Evolutionary conservation across 2,888 invertebrate genomes (phyloP).

Genomic region (Acronicta leporina): DNA sequence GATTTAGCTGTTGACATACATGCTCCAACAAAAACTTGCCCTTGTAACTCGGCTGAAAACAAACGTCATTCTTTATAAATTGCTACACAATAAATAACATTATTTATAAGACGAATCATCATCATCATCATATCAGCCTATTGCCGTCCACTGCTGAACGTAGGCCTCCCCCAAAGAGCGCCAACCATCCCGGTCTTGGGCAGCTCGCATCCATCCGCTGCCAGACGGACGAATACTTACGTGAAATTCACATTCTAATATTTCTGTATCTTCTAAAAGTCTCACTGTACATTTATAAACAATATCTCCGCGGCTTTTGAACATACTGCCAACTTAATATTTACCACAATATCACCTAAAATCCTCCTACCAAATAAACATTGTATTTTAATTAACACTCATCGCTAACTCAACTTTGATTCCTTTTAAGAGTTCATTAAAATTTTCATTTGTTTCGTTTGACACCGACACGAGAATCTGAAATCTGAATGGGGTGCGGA

Average conservation of each 20-base stretch:
- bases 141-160: too few species aligned
- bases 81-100: not conserved
- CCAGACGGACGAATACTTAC: conserved; percentile 80
- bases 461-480: conserved; percentile 53
- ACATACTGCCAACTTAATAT: conserved; percentile 78
- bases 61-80: conserved; percentile 19
- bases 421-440: conserved; percentile 51
- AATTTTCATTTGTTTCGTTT: conserved; percentile 69
- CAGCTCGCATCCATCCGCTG: too few species aligned
- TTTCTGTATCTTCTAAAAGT: conserved; percentile 96
- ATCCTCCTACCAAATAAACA: conserved; percentile 51
- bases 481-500: conserved; percentile 51
- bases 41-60: conserved; percentile 94
- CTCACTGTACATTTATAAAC: conserved; percentile 96
- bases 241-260: conserved; percentile 97
- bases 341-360: conserved; percentile 34
- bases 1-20: conserved; percentile 96
- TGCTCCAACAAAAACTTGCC: conserved; percentile 96
- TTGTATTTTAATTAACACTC: conserved; percentile 49
- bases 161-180: too few species aligned
- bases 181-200: too few species aligned
- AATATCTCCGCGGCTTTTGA: conserved; percentile 93
- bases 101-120: conserved; percentile 14
- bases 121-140: too few species aligned
- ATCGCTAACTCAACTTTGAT: conserved; percentile 52